Evolutionary conservation across 53 echinoderm and acorn worm genomes (phyloP), one percentile per base, ranked within the genome.

Genomic region (Henricia sp.): DNA sequence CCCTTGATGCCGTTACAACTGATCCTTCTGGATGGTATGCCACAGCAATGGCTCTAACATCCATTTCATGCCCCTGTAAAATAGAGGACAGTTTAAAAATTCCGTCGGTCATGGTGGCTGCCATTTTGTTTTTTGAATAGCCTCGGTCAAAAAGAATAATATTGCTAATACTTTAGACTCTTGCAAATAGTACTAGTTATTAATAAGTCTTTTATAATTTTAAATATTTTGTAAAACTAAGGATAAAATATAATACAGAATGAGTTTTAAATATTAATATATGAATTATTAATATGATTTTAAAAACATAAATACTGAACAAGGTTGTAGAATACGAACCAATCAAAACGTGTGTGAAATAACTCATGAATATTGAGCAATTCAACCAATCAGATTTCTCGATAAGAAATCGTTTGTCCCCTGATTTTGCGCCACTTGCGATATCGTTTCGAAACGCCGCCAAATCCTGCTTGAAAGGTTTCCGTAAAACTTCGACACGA

Each of bases 51-150:
- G 99, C 99, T 48, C 99, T 84, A 4, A 99, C 92, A 67, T 99
- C 99, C 67, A 90, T 75, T 89, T 99, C 99, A 78, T 99, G 99
- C 48, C 94, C 99, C 39, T 84, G 29, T 43, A 97, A 87, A 40
- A 86, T 73, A 72, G 88, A 92, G 13, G 94, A 94, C 43, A 95
- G 69, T 67, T 86, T 92, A 70, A 70, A 95, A 74, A 43, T 46
- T 80, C 64, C 41, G 80, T 43, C 32, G 46, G 48, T 80, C 85
- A 84, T 84, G 60, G 70, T 71, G 70, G 70, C 71, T 57, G 59
- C 71, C 71, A 70, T 84, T 36, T 84, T 69, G 14, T n/a, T 72
- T 55, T 55, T 21, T n/a, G 2, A 37, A 24, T 36, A 14, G 14
- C 42, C 68, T 67, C 69, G 39, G 55, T 20, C 23, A n/a, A 20